A percentile compares a stretch with the other conserved stretches of the same genome.
These are phyloP conservation scores for Euplagia quadripunctaria DNA, from an alignment of 2,888 invertebrate species.

Conservation along the genomic window DNA sequence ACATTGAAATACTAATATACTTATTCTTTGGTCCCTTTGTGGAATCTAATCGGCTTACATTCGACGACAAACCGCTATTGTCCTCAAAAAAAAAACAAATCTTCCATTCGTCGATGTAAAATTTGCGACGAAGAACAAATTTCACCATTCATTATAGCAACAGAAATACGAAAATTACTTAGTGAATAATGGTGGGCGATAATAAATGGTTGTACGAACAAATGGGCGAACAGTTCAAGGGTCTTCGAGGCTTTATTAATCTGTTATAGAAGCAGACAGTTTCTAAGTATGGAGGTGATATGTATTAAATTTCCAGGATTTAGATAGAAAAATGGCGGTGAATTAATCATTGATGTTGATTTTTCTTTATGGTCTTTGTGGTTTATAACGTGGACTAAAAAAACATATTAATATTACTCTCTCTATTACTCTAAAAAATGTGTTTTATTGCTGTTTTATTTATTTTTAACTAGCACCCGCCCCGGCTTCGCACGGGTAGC, in stretches of 20 bases:
- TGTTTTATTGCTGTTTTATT: too few species aligned
- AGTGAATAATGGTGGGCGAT: conserved; percentile 56
- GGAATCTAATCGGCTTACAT: background rate
- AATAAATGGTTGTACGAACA: conserved; percentile 56
- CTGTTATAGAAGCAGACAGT: conserved; percentile 44
- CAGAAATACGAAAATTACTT: conserved; percentile 47
- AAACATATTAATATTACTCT: too few species aligned
- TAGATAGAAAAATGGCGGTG: background rate
- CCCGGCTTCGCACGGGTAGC: too few species aligned
- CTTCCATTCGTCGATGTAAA: conserved; percentile 4
- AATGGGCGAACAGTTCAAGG: conserved; percentile 53
- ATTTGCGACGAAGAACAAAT: conserved; percentile 17
- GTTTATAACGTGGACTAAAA: background rate
- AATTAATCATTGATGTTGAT: background rate
- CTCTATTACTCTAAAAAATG: too few species aligned
- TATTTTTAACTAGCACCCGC: too few species aligned
- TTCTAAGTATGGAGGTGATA: conserved; percentile 24
- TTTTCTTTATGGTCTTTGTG: background rate
- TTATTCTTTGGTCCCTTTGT: background rate
- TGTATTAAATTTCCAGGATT: conserved; percentile 7
- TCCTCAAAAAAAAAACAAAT: conserved; percentile 9
- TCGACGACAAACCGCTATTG: conserved; percentile 5
- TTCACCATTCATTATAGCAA: conserved; percentile 35
- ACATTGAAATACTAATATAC: background rate
- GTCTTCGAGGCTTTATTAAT: conserved; percentile 53